Evolutionary conservation across 2,113 vertebrate genomes (phyloP), one percentile per base, ranked within the genome.

Genomic region (Carettochelys insculpta): DNA sequence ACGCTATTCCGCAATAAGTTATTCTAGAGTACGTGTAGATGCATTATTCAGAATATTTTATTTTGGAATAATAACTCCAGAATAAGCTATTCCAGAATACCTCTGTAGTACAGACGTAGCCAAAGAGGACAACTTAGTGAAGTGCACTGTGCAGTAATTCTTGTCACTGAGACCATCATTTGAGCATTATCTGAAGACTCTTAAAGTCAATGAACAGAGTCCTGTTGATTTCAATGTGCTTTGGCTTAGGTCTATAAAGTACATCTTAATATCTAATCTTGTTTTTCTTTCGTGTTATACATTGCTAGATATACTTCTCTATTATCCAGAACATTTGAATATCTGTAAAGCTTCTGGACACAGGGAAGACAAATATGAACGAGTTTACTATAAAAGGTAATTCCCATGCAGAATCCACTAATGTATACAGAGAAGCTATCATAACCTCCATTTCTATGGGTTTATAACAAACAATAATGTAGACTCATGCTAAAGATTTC

Each of bases 361-460:
- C n/a, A n/a, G n/a, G n/a, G n/a, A n/a, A n/a, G n/a, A n/a, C n/a
- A n/a, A n/a, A n/a, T n/a, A n/a, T n/a, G n/a, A n/a, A n/a, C n/a
- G n/a, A n/a, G n/a, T n/a, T n/a, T n/a, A n/a, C n/a, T n/a, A 92
- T 85, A 54, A 41, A 84, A 71, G 29, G 48, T 4, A 48, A 90
- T 91, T 93, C 92, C 77, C 78, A 86, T 89, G 77, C 54, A 12
- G 45, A 84, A 61, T 81, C 52, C 1, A 2, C 45, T 91, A 71
- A 96, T 90, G 43, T 88, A 90, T 92, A 88, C 85, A 91, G 76
- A 45, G 80, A 94, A 94, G 92, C 88, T 65, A 13, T 76, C 87
- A 77, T 87, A 95, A 89, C 85, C 43, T 87, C 61, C 31, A 6
- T 16, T 10, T 90, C 85, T 92, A 75, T 54, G 76, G 79, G 16